Conservation (phyloP, 2,888 invertebrate genomes). For the Acrocera orbiculus region DNA sequence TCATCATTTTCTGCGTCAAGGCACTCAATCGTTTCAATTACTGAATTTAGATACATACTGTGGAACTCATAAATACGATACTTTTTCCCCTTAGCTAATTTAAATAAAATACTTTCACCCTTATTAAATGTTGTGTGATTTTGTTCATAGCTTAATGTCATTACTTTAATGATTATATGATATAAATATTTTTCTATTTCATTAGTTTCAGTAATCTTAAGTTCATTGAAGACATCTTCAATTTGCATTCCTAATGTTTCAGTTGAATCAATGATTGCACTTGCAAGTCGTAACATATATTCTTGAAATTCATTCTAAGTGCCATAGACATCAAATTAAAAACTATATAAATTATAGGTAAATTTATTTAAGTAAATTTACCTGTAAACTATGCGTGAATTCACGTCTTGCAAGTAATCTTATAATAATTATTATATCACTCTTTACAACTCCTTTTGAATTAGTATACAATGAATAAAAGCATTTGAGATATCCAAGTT, state of each 20-base stretch:
- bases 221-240: too few species aligned
- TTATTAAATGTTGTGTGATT: constrained; percentile 10
- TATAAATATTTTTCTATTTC: constrained; percentile 18
- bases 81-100: constrained; percentile 14
- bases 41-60: constrained; percentile 17
- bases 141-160: too few species aligned
- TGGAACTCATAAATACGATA: constrained; percentile 17
- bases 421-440: constrained; percentile 19
- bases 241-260: too few species aligned
- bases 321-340: too few species aligned
- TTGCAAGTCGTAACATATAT: constrained; percentile 19
- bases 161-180: constrained; percentile 22
- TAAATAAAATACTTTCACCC: constrained; percentile 16
- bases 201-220: constrained; percentile 4
- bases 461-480: constrained; percentile 24
- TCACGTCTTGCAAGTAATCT: constrained; percentile 18
- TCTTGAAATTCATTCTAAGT: constrained; percentile 20
- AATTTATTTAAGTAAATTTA: too few species aligned
- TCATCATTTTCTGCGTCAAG: constrained; percentile 24
- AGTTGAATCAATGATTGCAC: constrained; percentile 16
- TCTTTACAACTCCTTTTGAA: constrained; percentile 13
- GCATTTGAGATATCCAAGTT: constrained; percentile 24
- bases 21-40: constrained; percentile 21
- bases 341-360: too few species aligned
- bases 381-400: constrained; percentile 21